Conservation (phyloP, 2,797 vertebrate genomes). For the Astyanax mexicanus region DNA sequence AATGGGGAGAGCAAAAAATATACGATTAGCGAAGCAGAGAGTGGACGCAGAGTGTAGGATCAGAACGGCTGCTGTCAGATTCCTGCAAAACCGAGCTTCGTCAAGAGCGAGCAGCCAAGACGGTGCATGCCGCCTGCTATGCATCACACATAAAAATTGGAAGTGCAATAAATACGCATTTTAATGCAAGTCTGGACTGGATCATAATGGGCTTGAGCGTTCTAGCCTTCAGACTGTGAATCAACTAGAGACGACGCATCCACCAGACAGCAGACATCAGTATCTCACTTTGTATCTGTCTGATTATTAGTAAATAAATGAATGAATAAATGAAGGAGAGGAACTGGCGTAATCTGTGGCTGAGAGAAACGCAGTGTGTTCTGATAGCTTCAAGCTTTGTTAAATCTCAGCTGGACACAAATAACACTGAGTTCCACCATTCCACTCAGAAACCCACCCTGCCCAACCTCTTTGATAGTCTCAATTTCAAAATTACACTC, state of each 20-base stretch:
- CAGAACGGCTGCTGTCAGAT: constrained; percentile 60
- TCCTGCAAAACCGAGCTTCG: constrained; percentile 51
- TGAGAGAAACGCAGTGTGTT: constrained; percentile 38
- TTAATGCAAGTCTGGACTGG: constrained; percentile 54
- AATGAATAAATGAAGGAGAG: constrained; percentile 46
- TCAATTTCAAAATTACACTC: constrained; percentile 64
- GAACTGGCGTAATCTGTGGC: constrained; percentile 37
- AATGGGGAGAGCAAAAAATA: constrained; percentile 59
- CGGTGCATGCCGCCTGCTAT: constrained; percentile 30
- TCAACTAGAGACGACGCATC: constrained; percentile 34
- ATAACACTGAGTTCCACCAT: constrained; percentile 19
- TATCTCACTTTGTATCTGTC: constrained; percentile 31
- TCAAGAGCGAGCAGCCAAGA: constrained; percentile 50
- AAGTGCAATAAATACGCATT: constrained; percentile 65
- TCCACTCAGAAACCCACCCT: neutral
- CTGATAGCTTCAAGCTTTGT: constrained; percentile 47
- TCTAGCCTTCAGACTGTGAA: constrained; percentile 48
- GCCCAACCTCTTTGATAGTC: constrained; percentile 27
- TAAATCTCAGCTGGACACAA: constrained; percentile 38
- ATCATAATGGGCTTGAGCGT: constrained; percentile 45
- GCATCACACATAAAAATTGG: constrained; percentile 50
- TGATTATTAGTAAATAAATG: constrained; percentile 46
- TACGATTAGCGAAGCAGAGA: constrained; percentile 58
- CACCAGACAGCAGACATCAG: constrained; percentile 43
- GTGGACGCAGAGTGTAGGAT: constrained; percentile 37